phyloP scores from a whole-genome alignment of 2,888 invertebrate genomes.

The Leucophora obtusa region DNA sequence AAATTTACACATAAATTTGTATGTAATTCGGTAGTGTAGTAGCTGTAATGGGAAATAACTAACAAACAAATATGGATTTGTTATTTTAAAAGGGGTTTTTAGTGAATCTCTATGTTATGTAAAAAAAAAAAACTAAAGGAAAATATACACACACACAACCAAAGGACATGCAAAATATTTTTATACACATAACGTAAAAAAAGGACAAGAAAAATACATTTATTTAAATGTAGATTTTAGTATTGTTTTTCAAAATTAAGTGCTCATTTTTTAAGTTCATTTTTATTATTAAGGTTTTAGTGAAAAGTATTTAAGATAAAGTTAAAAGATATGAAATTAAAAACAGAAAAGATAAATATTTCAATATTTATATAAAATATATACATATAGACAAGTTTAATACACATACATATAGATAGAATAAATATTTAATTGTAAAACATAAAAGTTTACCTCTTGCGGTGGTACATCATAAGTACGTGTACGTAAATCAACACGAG shows the following conservation, averaged over 20 bases:
- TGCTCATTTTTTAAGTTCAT: no score
- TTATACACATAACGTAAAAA: neutral
- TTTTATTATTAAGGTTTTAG: neutral
- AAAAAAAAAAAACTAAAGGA: constrained; percentile 2
- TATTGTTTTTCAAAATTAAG: neutral
- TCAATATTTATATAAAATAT: neutral
- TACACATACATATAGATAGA: constrained; percentile 21
- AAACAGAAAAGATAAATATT: neutral
- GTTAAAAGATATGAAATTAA: neutral
- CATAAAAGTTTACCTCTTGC: constrained; percentile 87
- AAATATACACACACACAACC: constrained; percentile 12
- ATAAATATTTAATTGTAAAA: constrained; percentile 12
- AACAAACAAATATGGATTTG: neutral
- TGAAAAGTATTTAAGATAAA: neutral
- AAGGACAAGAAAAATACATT: neutral
- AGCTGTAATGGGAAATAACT: neutral
- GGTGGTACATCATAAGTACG: constrained; percentile 98
- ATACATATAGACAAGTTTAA: constrained; percentile 16
- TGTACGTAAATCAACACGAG: constrained; percentile 95
- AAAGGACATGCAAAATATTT: constrained; percentile 32
- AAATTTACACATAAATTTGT: no score
- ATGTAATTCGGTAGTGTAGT: no score
- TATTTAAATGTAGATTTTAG: neutral
- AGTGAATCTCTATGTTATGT: neutral
- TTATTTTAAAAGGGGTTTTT: constrained; percentile 1